Percentiles rank a stretch among this genome's conserved stretches.
These are phyloP conservation scores for Cricetomys ansorgei DNA, from an alignment of 2,113 vertebrate species.

Conservation along the genomic window DNA sequence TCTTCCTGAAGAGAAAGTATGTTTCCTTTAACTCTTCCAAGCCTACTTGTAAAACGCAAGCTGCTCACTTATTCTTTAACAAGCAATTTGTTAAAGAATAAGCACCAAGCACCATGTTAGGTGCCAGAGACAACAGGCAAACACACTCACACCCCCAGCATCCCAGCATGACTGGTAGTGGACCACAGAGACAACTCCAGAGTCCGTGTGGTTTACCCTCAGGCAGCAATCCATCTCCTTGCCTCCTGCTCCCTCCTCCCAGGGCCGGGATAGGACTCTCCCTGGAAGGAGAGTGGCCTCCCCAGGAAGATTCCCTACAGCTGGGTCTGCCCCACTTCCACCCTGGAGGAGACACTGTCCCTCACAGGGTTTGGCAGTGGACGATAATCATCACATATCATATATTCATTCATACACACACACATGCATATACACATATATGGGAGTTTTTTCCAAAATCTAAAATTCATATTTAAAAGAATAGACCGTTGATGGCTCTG, in stretches of 20 bases:
- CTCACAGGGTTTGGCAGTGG: not conserved
- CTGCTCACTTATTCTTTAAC: not conserved
- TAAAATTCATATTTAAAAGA: not conserved
- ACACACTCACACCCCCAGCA: fast-evolving
- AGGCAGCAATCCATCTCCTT: not conserved
- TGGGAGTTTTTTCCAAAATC: not conserved
- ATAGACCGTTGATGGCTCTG: not conserved
- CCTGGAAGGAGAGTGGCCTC: not conserved
- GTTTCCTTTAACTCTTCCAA: not conserved
- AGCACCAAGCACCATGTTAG: not conserved
- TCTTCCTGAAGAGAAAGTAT: not conserved
- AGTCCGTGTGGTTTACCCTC: not conserved
- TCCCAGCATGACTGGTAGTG: not conserved
- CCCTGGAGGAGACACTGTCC: not conserved
- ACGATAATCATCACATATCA: not conserved
- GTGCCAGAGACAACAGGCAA: not conserved
- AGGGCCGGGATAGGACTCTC: not conserved
- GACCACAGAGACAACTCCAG: not conserved
- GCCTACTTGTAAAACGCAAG: not conserved
- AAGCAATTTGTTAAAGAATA: not conserved
- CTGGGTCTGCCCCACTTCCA: not conserved
- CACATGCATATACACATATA: too few species aligned
- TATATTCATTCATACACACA: too few species aligned
- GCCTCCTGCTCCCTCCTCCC: not conserved
- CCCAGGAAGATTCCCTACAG: not conserved